Conservation (phyloP, 2,888 invertebrate species). For the Lordiphosa andalusiaca region DNA sequence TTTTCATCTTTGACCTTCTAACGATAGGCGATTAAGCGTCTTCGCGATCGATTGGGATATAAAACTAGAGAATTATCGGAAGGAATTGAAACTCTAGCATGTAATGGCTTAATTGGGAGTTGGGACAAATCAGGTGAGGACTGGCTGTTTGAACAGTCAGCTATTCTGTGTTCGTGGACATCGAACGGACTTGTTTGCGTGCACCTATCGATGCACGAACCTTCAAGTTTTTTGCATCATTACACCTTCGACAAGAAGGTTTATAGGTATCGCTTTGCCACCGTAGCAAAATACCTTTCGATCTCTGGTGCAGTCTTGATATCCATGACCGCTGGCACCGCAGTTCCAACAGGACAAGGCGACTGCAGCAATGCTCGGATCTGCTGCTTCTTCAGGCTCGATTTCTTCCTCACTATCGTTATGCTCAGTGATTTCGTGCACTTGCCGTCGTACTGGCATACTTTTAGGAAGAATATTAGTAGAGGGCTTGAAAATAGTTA, state of each 20-base stretch:
- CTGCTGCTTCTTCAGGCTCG: neutral
- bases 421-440: neutral
- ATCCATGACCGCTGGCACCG: neutral
- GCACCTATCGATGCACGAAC: neutral
- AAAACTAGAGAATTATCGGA: no score
- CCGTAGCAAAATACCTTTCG: slow-evolving; percentile 8
- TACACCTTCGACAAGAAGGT: slow-evolving; percentile 1
- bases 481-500: neutral
- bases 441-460: neutral
- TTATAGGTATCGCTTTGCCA: neutral
- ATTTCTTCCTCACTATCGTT: no score
- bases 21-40: no score
- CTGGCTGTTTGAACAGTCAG: neutral
- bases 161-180: neutral
- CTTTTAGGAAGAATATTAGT: no score
- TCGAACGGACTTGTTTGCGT: slow-evolving; percentile 1
- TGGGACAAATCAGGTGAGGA: no score
- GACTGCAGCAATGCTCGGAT: neutral
- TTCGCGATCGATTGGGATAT: no score
- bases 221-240: neutral
- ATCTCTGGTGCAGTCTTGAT: slow-evolving; percentile 1
- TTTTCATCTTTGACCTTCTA: no score
- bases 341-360: slow-evolving; percentile 1
- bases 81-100: no score
- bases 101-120: no score